phyloP scores from a whole-genome alignment of 2,113 vertebrate genomes.

The Connochaetes taurinus region DNA sequence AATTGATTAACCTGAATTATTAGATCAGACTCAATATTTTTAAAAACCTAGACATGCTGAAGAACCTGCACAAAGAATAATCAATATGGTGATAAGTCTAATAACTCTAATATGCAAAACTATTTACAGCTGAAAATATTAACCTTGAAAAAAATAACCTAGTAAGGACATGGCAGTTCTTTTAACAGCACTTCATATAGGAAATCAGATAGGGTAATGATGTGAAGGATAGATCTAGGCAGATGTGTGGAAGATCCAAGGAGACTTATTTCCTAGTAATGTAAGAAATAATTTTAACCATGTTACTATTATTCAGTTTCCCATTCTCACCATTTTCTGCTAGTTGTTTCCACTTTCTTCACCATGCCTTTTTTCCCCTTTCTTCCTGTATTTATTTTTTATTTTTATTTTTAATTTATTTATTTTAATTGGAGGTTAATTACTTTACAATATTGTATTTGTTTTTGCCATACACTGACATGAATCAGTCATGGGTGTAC shows the following conservation, averaged over 20 bases:
- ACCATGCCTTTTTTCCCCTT: neutral
- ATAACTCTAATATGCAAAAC: neutral
- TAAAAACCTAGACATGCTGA: neutral
- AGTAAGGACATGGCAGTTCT: neutral
- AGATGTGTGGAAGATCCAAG: neutral
- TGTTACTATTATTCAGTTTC: neutral
- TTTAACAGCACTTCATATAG: neutral
- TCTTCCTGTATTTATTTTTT: too few relatives aligned
- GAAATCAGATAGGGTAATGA: neutral
- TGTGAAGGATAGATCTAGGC: neutral
- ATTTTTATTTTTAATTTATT: too few relatives aligned
- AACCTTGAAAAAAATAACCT: neutral
- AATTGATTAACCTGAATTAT: neutral
- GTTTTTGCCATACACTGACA: too few relatives aligned
- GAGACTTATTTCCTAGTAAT: neutral
- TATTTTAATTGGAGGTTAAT: too few relatives aligned
- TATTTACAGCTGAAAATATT: neutral
- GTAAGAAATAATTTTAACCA: neutral
- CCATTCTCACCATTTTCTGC: neutral
- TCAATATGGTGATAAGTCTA: neutral
- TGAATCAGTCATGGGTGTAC: too few relatives aligned
- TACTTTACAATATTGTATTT: too few relatives aligned
- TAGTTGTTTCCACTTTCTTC: neutral
- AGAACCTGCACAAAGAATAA: neutral
- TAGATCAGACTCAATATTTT: neutral